A percentile compares a stretch with the other conserved stretches of the same genome.
Conservation (phyloP, 1,140 invertebrate species). For the Heliconius eleuchia region DNA sequence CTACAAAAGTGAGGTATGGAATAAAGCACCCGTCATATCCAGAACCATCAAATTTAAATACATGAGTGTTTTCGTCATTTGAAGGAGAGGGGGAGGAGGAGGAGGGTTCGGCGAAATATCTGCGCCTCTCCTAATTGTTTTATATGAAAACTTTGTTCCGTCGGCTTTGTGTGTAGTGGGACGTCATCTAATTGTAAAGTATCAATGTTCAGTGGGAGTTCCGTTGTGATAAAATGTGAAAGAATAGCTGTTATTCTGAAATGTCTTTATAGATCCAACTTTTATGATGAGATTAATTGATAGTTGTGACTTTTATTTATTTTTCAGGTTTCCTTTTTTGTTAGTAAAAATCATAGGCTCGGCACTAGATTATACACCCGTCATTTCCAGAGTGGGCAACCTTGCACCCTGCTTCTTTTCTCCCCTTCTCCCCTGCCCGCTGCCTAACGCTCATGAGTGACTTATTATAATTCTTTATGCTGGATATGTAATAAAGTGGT, state of each 20-base stretch:
- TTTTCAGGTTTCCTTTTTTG: no score
- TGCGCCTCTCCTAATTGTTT: not conserved
- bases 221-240: not conserved
- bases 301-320: no score
- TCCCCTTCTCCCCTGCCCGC: no score
- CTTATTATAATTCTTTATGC: not conserved
- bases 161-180: not conserved
- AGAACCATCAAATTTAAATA: conserved; percentile 7
- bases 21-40: not conserved
- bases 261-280: no score
- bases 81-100: not conserved
- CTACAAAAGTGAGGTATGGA: not conserved
- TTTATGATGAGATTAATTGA: no score
- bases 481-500: not conserved
- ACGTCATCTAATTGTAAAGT: not conserved
- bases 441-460: not conserved
- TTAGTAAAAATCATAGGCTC: no score
- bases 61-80: not conserved
- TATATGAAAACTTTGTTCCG: conserved; percentile 8
- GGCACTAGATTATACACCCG: no score
- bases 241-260: not conserved
- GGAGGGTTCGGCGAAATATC: no score
- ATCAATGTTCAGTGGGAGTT: not conserved
- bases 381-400: no score
- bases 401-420: no score